These are phyloP conservation scores for Yoshiicerus persimilis DNA, from an alignment of 1,140 invertebrate genomes.

Conservation along the genomic window DNA sequence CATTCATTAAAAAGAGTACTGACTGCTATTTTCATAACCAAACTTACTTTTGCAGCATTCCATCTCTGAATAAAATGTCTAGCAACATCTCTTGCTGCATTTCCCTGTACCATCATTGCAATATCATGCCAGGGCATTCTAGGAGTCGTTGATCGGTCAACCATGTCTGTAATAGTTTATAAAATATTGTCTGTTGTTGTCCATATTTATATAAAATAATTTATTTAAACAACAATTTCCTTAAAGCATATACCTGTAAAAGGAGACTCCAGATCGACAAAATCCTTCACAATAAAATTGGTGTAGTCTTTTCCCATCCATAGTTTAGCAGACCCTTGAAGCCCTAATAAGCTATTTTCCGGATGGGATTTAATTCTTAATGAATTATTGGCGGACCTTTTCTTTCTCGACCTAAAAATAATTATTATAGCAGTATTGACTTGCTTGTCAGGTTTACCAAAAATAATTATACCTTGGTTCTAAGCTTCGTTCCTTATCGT, in stretches of 20 bases:
- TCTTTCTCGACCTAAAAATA: neutral
- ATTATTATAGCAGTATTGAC: too few species aligned
- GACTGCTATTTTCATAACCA: neutral
- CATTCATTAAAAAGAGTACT: neutral
- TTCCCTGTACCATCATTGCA: conserved; percentile 79
- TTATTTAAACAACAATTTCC: neutral
- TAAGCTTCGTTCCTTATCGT: neutral
- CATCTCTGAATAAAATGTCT: conserved; percentile 96
- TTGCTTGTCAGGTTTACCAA: too few species aligned
- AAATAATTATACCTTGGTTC: neutral
- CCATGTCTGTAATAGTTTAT: conserved; percentile 80
- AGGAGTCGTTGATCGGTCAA: conserved; percentile 82
- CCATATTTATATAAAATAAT: too few species aligned
- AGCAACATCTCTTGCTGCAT: conserved; percentile 85
- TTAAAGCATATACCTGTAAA: conserved; percentile 66
- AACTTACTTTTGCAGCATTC: conserved; percentile 89
- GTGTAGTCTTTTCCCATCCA: conserved; percentile 98
- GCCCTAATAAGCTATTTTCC: conserved; percentile 32
- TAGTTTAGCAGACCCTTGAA: conserved; percentile 70
- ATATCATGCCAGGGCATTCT: conserved; percentile 99
- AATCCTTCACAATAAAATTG: conserved; percentile 98
- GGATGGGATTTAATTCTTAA: neutral
- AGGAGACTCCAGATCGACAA: conserved; percentile 84
- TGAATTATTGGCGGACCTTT: neutral
- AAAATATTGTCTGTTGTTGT: conserved; percentile 46